Percentiles rank a stretch among this genome's conserved stretches.
These are phyloP conservation scores for Latrodectus elegans DNA, from an alignment of 2,888 invertebrate genomes.

Conservation along the genomic window DNA sequence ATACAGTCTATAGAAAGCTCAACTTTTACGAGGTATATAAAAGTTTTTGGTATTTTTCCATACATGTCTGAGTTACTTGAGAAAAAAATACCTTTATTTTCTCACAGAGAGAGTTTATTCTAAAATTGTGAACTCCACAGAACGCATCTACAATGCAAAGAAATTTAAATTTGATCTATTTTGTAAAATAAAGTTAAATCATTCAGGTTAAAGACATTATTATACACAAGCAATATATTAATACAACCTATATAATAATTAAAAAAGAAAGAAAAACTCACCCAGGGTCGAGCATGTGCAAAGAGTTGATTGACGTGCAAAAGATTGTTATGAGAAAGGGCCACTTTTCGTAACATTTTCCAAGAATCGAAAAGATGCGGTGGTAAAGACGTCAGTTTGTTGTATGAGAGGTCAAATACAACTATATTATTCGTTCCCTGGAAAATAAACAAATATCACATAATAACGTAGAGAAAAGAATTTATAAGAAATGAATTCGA, in stretches of 20 bases:
- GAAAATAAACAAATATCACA: not conserved
- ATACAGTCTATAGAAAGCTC: too few relatives aligned
- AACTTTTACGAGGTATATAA: too few relatives aligned
- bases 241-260: not conserved
- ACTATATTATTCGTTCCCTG: conserved; percentile 41
- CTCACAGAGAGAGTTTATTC: too few relatives aligned
- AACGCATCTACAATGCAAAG: too few relatives aligned
- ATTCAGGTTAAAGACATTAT: not conserved
- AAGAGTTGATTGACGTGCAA: conserved; percentile 39
- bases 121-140: too few relatives aligned
- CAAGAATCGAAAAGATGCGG: conserved; percentile 4
- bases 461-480: too few relatives aligned
- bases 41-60: too few relatives aligned
- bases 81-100: too few relatives aligned
- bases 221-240: not conserved
- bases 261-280: not conserved
- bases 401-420: conserved; percentile 48
- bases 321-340: conserved; percentile 31
- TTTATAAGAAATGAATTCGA: too few relatives aligned
- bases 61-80: too few relatives aligned
- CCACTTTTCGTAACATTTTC: conserved; percentile 28
- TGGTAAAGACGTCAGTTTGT: conserved; percentile 24
- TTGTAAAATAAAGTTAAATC: not conserved
- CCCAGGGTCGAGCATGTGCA: conserved; percentile 14
- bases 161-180: not conserved